A percentile compares a stretch with the other conserved stretches of the same genome.
These are phyloP conservation scores for Hypolimnas misippus DNA, from an alignment of 2,888 invertebrate species.

Conservation along the genomic window DNA sequence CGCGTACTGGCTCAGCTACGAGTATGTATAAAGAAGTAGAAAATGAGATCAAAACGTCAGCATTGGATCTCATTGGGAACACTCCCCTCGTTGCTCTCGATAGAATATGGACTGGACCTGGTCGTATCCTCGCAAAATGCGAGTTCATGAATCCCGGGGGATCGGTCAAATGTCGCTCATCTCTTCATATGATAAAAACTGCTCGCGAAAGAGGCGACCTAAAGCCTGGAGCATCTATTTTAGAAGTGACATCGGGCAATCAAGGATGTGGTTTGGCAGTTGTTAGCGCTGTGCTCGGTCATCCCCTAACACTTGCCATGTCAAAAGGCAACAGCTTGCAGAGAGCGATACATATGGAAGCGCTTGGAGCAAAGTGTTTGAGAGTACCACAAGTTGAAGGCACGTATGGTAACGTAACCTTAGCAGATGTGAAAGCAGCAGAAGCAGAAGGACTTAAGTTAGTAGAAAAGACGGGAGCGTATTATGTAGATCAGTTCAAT, in stretches of 20 bases:
- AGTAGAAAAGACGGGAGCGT: conserved; percentile 64
- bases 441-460: conserved; percentile 63
- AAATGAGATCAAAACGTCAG: too few relatives aligned
- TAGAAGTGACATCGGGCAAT: conserved; percentile 76
- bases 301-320: conserved; percentile 74
- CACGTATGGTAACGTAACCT: conserved; percentile 72
- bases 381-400: conserved; percentile 77
- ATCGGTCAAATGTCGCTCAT: too few relatives aligned
- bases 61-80: too few relatives aligned
- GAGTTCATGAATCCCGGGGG: too few relatives aligned
- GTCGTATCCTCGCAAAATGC: too few relatives aligned
- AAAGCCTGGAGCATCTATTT: conserved; percentile 64
- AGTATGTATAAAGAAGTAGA: too few relatives aligned
- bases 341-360: conserved; percentile 76
- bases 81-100: too few relatives aligned
- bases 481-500: conserved; percentile 72
- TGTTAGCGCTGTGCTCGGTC: conserved; percentile 71
- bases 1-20: too few relatives aligned
- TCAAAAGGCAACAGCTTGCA: conserved; percentile 75
- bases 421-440: conserved; percentile 68
- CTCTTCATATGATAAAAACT: conserved; percentile 67
- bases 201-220: conserved; percentile 62
- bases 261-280: conserved; percentile 77
- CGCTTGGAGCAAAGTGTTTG: conserved; percentile 71
- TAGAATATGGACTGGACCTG: too few relatives aligned